phyloP scores from a whole-genome alignment of 2,797 vertebrate genomes.

The Phalanger gymnotis region DNA sequence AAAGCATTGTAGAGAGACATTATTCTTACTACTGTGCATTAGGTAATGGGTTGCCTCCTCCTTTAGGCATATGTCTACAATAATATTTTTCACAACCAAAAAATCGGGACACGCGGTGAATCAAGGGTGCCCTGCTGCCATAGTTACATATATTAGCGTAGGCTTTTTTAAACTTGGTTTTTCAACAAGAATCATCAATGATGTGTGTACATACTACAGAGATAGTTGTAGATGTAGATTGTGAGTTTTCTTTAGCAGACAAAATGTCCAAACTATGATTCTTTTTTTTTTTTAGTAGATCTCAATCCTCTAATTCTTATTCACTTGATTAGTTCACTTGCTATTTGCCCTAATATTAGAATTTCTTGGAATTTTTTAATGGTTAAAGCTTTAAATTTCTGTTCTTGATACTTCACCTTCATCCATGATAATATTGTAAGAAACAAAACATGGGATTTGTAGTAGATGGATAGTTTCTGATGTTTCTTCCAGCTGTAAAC shows the following conservation, averaged over 20 bases:
- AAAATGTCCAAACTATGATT: not conserved
- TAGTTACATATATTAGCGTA: not conserved
- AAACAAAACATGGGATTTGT: not conserved
- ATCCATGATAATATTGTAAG: not conserved
- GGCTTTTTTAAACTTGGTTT: not conserved
- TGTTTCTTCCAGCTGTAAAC: not conserved
- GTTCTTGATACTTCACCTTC: not conserved
- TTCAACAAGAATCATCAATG: not conserved
- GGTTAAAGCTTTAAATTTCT: not conserved
- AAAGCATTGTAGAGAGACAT: not conserved
- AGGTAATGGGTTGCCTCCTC: not conserved
- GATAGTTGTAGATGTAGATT: not conserved
- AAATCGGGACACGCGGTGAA: not conserved
- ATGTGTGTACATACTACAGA: not conserved
- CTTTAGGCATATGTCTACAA: not conserved
- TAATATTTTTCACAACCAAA: not conserved
- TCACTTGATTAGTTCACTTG: not conserved
- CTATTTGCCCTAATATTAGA: not conserved
- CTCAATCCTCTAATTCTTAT: not conserved
- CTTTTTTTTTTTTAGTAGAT: not conserved
- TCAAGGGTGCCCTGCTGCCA: not conserved
- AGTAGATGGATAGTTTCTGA: not conserved
- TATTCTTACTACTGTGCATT: not conserved
- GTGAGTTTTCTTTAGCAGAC: not conserved
- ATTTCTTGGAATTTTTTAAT: not conserved